Evolutionary conservation across 2,113 vertebrate genomes (phyloP).

Genomic region (Symphodus melops): DNA sequence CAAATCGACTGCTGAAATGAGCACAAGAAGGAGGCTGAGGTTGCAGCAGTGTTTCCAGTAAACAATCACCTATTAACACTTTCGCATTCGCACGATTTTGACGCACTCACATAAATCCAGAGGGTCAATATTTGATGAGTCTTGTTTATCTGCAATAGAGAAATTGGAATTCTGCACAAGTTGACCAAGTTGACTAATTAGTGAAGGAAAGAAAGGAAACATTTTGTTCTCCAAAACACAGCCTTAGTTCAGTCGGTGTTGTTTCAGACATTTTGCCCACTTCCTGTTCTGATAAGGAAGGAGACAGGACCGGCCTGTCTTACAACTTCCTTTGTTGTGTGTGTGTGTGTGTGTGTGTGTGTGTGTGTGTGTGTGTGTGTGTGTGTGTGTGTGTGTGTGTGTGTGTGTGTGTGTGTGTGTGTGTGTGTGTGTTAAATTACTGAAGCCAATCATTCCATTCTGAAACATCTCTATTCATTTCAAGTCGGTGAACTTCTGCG

Average conservation of each 20-base stretch:
- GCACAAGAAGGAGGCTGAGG: constrained; percentile 10
- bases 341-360: too few species aligned
- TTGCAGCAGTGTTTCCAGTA: neutral
- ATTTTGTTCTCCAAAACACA: constrained; percentile 3
- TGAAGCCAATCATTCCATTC: neutral
- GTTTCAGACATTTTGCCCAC: constrained; percentile 6
- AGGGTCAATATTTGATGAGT: neutral
- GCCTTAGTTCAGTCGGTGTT: constrained; percentile 11
- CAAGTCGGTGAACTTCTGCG: neutral
- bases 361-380: too few species aligned
- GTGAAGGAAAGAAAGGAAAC: neutral
- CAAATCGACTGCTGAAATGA: constrained; percentile 32
- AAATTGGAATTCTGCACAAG: neutral
- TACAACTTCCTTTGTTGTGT: neutral
- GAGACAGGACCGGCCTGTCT: neutral
- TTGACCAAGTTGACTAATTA: neutral
- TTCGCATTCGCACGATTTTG: neutral
- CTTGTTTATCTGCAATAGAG: constrained; percentile 5
- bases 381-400: too few species aligned
- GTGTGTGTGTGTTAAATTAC: neutral
- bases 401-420: too few species aligned
- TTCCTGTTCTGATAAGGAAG: constrained; percentile 31
- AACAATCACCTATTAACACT: neutral
- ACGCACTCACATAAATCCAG: neutral
- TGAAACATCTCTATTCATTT: neutral